Evolutionary conservation across 2,888 invertebrate genomes (phyloP).

Genomic region (Caenorhabditis sp.): DNA sequence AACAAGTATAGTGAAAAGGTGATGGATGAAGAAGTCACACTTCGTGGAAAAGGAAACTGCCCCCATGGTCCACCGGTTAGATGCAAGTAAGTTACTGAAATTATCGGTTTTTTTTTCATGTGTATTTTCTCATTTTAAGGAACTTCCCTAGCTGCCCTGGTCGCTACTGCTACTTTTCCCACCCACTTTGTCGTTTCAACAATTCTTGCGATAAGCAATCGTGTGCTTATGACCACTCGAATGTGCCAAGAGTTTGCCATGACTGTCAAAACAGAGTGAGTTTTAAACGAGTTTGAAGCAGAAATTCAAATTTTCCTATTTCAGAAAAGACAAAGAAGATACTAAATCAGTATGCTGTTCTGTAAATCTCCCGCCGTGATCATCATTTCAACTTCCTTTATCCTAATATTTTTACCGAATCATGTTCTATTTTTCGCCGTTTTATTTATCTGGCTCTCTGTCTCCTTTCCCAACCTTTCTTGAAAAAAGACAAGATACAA

Average conservation of each 20-base stretch:
- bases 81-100: not conserved
- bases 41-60: not conserved
- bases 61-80: not conserved
- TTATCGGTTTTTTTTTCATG: not conserved
- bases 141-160: slow-evolving; percentile 2
- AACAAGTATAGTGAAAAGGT: not conserved
- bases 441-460: too few species aligned
- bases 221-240: not conserved
- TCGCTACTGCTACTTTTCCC: not conserved
- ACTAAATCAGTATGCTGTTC: not conserved
- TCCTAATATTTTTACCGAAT: not conserved
- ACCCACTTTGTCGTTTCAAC: not conserved
- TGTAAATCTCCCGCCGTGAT: not conserved
- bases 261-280: slow-evolving; percentile 1
- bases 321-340: slow-evolving; percentile 1
- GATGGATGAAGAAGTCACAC: not conserved
- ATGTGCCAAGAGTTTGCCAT: not conserved
- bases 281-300: too few species aligned
- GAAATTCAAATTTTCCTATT: not conserved
- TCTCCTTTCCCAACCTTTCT: not conserved
- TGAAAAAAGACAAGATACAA: not conserved
- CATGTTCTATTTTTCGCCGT: not conserved
- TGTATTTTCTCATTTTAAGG: not conserved
- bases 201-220: not conserved
- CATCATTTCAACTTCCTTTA: not conserved